These are phyloP conservation scores for Hypomecis atomaria DNA, from an alignment of 2,888 invertebrate species.

Conservation along the genomic window DNA sequence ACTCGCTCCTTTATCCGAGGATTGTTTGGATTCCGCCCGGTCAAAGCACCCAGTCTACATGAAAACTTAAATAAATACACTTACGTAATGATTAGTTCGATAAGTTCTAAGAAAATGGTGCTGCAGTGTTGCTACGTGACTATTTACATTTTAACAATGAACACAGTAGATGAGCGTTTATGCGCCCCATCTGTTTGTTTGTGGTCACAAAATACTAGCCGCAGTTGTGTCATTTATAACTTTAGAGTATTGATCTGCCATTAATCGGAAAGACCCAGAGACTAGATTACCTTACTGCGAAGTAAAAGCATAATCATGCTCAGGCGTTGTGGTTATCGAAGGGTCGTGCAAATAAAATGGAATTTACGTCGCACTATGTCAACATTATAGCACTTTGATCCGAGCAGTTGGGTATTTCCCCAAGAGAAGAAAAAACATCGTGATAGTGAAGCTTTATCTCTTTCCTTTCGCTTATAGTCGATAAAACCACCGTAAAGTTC, in stretches of 20 bases:
- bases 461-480: background rate
- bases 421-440: background rate
- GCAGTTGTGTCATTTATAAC: background rate
- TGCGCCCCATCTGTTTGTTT: background rate
- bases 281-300: background rate
- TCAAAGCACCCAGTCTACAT: conserved; percentile 22
- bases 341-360: background rate
- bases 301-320: background rate
- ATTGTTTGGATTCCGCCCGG: conserved; percentile 60
- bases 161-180: background rate
- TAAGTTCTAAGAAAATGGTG: conserved; percentile 8
- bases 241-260: background rate
- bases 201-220: background rate
- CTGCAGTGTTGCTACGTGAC: background rate
- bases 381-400: background rate
- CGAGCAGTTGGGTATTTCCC: background rate
- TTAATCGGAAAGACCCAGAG: background rate
- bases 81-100: conserved; percentile 15
- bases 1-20: conserved; percentile 47
- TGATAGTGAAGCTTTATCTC: background rate
- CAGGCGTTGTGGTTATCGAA: background rate
- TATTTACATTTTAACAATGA: background rate
- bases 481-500: background rate
- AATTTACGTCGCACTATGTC: background rate
- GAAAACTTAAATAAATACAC: conserved; percentile 19